Conservation (phyloP, 2,113 vertebrate species). For the Gallinago media region DNA sequence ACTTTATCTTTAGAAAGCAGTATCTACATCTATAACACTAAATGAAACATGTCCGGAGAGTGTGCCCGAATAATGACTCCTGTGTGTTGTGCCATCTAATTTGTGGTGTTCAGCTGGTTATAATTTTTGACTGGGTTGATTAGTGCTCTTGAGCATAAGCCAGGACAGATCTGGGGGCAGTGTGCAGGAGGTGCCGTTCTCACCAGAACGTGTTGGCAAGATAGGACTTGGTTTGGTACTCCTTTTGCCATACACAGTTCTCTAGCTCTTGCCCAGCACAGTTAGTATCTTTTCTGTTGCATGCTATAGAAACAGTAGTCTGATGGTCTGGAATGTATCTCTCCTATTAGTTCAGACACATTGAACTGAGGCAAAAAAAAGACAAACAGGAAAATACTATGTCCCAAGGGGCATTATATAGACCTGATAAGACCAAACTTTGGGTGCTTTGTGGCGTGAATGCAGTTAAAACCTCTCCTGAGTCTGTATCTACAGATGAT, state of each 20-base stretch:
- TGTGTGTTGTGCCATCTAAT: not conserved
- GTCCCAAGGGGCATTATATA: not conserved
- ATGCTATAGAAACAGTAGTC: not conserved
- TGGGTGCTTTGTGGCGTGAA: not conserved
- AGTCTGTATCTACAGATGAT: not conserved
- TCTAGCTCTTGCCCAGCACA: not conserved
- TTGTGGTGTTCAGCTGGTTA: not conserved
- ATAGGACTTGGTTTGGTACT: not conserved
- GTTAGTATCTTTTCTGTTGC: not conserved
- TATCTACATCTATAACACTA: not conserved
- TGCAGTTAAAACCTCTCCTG: not conserved
- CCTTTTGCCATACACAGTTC: rapidly evolving
- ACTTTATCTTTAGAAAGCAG: not conserved
- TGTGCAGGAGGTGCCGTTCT: not conserved
- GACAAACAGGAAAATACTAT: not conserved
- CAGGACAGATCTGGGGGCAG: not conserved
- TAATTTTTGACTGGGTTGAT: not conserved
- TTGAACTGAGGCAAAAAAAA: not conserved
- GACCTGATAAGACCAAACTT: not conserved
- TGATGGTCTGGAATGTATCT: not conserved
- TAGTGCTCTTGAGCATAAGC: not conserved
- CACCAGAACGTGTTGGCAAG: not conserved
- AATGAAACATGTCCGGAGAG: not conserved
- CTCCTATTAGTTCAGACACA: not conserved
- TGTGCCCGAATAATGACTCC: not conserved